Base-by-base conservation (phyloP, 2,113 vertebrate species). In the Caretta caretta region DNA sequence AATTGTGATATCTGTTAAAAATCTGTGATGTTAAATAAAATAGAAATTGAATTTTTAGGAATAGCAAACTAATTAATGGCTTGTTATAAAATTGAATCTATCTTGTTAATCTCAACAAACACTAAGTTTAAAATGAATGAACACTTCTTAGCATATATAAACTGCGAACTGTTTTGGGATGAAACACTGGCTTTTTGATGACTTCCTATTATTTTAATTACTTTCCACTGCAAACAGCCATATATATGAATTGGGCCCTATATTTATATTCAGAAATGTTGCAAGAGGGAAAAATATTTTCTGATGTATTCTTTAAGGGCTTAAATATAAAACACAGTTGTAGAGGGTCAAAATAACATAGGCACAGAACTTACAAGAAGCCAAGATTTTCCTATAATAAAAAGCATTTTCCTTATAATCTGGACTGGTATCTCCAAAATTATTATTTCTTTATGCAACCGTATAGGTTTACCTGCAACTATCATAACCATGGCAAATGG, bases 1-100 rank as follows among this genome's bases (percentile, higher is more conserved):
- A 94, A 88, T 93, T 96, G 83, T 93, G 89, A 95, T 94, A 96
- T 89, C 94, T 97, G 87, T 89, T 97, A 97, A 97, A 97, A 98
- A 94, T 84, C 8, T 94, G n/a, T 85, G 87, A 96, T 90, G 84
- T 90, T 97, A 96, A 98, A 97, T 96, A 97, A 96, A 97, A 93
- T 87, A 90, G 35, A 89, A 94, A 84, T 94, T 88, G 95, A 93
- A 95, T 94, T 49, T 83, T 79, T 88, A 91, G 24, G 29, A 97
- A 93, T 79, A 42, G 1, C 51, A 89, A 81, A 80, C 7, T 84
- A 19, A 95, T 13, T 69, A 46, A 56, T 83, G 25, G 42, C 88
- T 89, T 78, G 89, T 93, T 92, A 89, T 49, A 50, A 89, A 93
- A 96, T 56, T 2, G 22, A 89, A 80, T 51, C 86, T 96, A 35